Conservation (phyloP, 2,113 vertebrate genomes). For the Lepus americanus region DNA sequence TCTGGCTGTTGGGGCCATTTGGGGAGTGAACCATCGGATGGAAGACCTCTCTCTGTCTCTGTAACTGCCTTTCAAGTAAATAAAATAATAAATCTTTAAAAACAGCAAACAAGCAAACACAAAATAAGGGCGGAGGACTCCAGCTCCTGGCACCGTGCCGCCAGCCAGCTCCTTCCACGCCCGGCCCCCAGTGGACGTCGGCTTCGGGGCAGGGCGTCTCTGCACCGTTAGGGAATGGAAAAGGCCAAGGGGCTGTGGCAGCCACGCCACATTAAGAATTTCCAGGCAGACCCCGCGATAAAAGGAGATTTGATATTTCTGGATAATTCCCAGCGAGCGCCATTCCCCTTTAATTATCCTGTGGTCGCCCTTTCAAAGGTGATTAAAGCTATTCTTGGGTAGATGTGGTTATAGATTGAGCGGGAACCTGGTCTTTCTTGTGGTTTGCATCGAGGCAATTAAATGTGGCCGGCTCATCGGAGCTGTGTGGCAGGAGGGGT, state of each 20-base stretch:
- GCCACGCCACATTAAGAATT: constrained; percentile 82
- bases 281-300: constrained; percentile 86
- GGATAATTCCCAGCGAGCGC: constrained; percentile 89
- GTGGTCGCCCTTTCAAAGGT: constrained; percentile 95
- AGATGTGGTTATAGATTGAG: constrained; percentile 96
- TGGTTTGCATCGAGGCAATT: constrained; percentile 97
- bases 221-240: constrained; percentile 5
- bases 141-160: too few species aligned
- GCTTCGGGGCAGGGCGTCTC: background rate
- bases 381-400: constrained; percentile 94
- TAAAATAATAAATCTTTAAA: too few species aligned
- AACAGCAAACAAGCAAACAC: too few species aligned
- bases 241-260: constrained; percentile 70
- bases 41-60: too few species aligned
- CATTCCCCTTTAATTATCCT: constrained; percentile 98
- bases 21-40: too few species aligned
- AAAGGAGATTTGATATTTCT: constrained; percentile 90
- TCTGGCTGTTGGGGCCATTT: too few species aligned
- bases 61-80: too few species aligned
- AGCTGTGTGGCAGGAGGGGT: constrained; percentile 95
- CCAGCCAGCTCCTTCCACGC: rapidly evolving
- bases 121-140: too few species aligned
- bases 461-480: constrained; percentile 93
- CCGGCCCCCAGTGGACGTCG: background rate
- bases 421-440: constrained; percentile 98